These are phyloP conservation scores for Dermatophagoides farinae DNA, from an alignment of 1,140 invertebrate species.

Conservation along the genomic window DNA sequence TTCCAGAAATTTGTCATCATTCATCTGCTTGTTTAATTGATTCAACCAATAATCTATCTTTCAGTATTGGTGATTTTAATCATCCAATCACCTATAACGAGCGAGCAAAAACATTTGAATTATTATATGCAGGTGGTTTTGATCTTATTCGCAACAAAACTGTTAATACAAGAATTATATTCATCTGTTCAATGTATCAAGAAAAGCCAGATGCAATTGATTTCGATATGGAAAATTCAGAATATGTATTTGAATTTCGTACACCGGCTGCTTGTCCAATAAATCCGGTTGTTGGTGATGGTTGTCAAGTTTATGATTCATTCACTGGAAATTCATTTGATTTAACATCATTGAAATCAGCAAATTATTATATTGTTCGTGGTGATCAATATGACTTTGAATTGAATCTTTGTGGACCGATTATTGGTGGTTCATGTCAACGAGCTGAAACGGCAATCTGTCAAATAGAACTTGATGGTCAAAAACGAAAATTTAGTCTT, in stretches of 20 bases:
- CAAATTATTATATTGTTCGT: conserved; percentile 17
- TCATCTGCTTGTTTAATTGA: conserved; percentile 14
- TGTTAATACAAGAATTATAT: conserved; percentile 12
- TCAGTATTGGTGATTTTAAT: conserved; percentile 15
- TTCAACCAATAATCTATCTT: neutral
- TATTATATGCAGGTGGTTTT: conserved; percentile 14
- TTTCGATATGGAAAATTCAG: conserved; percentile 22
- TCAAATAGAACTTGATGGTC: conserved; percentile 16
- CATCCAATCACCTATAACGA: conserved; percentile 12
- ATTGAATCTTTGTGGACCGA: conserved; percentile 25
- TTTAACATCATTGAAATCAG: conserved; percentile 21
- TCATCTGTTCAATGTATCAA: conserved; percentile 21
- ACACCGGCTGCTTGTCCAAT: conserved; percentile 26
- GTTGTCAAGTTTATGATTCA: conserved; percentile 23
- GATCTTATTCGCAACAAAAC: neutral
- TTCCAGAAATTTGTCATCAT: neutral
- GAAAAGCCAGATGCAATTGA: conserved; percentile 20
- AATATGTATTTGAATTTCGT: conserved; percentile 26
- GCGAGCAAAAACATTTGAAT: conserved; percentile 4
- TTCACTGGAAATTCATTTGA: conserved; percentile 24
- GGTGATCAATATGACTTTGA: conserved; percentile 22
- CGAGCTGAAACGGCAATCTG: conserved; percentile 22
- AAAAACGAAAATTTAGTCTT: neutral
- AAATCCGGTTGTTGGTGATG: conserved; percentile 20
- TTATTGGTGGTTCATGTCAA: conserved; percentile 19